phyloP scores from a whole-genome alignment of 2,113 vertebrate genomes.

The Coturnix japonica region DNA sequence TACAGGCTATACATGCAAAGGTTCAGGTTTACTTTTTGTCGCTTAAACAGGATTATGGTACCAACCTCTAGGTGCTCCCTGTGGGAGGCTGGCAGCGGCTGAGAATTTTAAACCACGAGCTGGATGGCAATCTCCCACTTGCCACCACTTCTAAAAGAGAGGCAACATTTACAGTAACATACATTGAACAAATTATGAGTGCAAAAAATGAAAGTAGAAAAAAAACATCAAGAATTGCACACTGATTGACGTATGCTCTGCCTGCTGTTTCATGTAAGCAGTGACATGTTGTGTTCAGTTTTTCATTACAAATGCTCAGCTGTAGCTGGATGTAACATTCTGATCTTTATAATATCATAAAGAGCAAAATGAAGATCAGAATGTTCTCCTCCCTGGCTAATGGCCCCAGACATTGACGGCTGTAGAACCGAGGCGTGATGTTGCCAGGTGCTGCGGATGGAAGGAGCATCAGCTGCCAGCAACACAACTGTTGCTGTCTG shows the following conservation, averaged over 20 bases:
- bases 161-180: background rate
- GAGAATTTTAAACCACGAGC: background rate
- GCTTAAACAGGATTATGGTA: background rate
- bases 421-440: background rate
- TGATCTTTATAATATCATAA: background rate
- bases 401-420: conserved; percentile 20
- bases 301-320: background rate
- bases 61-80: background rate
- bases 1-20: background rate
- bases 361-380: conserved; percentile 16
- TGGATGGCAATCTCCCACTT: background rate
- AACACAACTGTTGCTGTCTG: background rate
- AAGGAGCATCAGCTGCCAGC: conserved; percentile 43
- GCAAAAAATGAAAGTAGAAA: background rate
- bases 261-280: background rate
- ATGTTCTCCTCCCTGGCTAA: conserved; percentile 33
- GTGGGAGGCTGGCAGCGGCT: background rate
- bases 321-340: conserved; percentile 15
- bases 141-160: background rate
- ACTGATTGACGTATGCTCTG: background rate
- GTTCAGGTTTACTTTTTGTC: accelerated
- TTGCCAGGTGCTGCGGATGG: conserved; percentile 46
- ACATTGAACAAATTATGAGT: background rate
- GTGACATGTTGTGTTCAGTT: background rate
- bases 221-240: background rate